These are phyloP conservation scores for Chloromyia formosa DNA, from an alignment of 2,888 invertebrate genomes.

Conservation along the genomic window DNA sequence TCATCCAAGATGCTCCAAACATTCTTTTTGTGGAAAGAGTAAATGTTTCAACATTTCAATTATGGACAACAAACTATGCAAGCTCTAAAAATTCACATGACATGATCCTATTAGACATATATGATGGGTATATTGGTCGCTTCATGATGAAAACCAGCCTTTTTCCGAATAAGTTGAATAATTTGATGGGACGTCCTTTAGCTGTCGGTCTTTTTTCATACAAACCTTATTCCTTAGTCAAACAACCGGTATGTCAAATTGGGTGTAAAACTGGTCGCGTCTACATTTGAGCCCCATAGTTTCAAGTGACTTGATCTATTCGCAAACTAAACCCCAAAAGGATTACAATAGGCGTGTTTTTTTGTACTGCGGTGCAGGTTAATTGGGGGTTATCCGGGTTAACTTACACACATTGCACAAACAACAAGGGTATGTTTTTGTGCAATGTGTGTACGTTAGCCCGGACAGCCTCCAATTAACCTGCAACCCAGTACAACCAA, in stretches of 20 bases:
- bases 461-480: too few relatives aligned
- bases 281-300: not conserved
- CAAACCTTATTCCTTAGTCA: conserved; percentile 58
- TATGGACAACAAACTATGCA: conserved; percentile 60
- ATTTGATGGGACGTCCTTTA: conserved; percentile 58
- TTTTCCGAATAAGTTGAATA: conserved; percentile 57
- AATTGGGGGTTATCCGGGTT: too few relatives aligned
- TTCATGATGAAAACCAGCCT: conserved; percentile 52
- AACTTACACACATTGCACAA: too few relatives aligned
- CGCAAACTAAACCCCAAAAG: too few relatives aligned
- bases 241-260: conserved; percentile 49
- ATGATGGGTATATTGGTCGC: conserved; percentile 47
- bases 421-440: too few relatives aligned
- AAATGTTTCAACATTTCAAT: conserved; percentile 52
- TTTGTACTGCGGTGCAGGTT: too few relatives aligned
- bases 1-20: conserved; percentile 59
- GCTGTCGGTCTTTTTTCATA: conserved; percentile 59
- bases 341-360: too few relatives aligned
- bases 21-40: conserved; percentile 55
- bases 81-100: conserved; percentile 53
- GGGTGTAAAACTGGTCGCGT: not conserved
- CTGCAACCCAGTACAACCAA: too few relatives aligned
- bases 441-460: too few relatives aligned
- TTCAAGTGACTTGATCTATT: too few relatives aligned
- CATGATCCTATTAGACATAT: conserved; percentile 55